phyloP scores from a whole-genome alignment of 2,113 vertebrate species.

The Balaenoptera acutorostrata region DNA sequence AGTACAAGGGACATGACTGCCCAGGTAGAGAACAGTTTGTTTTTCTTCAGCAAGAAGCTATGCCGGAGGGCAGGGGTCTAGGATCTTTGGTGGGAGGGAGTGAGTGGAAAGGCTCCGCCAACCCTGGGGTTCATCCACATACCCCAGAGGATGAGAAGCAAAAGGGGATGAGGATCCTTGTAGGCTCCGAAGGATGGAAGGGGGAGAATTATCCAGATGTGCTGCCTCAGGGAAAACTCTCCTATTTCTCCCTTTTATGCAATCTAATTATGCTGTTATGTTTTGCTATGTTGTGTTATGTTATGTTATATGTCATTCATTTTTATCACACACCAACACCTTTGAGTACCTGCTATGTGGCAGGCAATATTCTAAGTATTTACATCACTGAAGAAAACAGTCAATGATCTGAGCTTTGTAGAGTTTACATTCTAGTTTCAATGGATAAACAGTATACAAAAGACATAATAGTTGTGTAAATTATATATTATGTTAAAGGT shows the following conservation, averaged over 20 bases:
- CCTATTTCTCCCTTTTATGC: not conserved
- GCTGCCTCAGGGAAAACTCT: not conserved
- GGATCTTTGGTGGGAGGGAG: not conserved
- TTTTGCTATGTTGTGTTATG: not conserved
- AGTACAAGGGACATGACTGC: constrained; percentile 46
- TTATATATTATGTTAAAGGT: not conserved
- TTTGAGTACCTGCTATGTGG: not conserved
- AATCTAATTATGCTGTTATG: not conserved
- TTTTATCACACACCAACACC: not conserved
- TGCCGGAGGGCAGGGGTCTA: not conserved
- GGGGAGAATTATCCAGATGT: not conserved
- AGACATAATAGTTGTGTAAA: not conserved
- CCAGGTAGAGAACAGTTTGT: constrained; percentile 22
- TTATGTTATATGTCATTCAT: not conserved
- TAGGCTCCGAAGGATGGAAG: not conserved
- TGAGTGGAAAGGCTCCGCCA: not conserved
- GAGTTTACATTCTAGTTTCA: not conserved
- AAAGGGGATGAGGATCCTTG: not conserved
- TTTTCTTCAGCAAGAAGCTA: constrained; percentile 47
- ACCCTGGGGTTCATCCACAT: not conserved
- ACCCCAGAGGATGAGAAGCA: not conserved
- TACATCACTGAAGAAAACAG: not conserved
- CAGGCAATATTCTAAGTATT: not conserved
- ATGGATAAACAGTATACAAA: not conserved
- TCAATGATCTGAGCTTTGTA: not conserved